Evolutionary conservation across 2,113 vertebrate species (phyloP).

Genomic region (Arothron firmamentum): DNA sequence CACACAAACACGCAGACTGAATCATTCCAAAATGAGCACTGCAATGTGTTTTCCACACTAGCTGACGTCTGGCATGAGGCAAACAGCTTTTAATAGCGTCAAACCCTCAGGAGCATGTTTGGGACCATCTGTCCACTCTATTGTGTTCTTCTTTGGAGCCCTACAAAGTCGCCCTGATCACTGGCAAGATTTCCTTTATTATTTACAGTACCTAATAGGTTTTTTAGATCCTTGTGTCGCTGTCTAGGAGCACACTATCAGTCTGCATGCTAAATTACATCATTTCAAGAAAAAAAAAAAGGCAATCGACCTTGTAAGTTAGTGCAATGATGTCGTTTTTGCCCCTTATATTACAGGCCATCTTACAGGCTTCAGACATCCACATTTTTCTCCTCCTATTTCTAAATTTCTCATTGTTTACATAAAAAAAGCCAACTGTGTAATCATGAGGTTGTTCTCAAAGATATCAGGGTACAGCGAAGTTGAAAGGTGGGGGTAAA

Average conservation of each 20-base stretch:
- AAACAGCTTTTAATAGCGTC: constrained; percentile 88
- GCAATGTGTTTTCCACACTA: constrained; percentile 38
- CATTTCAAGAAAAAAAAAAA: too few species aligned
- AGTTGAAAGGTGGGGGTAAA: constrained; percentile 44
- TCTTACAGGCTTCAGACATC: not conserved
- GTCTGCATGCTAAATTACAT: too few species aligned
- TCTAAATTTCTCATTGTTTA: constrained; percentile 11
- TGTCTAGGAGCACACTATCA: too few species aligned
- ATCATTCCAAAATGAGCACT: constrained; percentile 47
- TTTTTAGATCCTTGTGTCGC: constrained; percentile 54
- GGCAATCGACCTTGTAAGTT: too few species aligned
- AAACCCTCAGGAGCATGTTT: constrained; percentile 78
- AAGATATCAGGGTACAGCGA: constrained; percentile 18
- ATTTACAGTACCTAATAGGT: constrained; percentile 35
- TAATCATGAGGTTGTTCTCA: constrained; percentile 12
- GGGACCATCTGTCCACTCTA: constrained; percentile 87
- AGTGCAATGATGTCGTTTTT: too few species aligned
- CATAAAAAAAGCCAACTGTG: not conserved
- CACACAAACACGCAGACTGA: constrained; percentile 29
- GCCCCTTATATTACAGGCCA: not conserved
- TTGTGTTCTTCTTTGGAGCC: constrained; percentile 77
- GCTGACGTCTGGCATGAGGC: constrained; percentile 79
- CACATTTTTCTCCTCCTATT: not conserved
- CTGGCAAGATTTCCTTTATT: constrained; percentile 67
- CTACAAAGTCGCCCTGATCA: constrained; percentile 71